Percentiles rank a stretch among this genome's conserved stretches.
Evolutionary conservation across 2,797 vertebrate species (phyloP).

Genomic region (Eupleurogrammus muticus): DNA sequence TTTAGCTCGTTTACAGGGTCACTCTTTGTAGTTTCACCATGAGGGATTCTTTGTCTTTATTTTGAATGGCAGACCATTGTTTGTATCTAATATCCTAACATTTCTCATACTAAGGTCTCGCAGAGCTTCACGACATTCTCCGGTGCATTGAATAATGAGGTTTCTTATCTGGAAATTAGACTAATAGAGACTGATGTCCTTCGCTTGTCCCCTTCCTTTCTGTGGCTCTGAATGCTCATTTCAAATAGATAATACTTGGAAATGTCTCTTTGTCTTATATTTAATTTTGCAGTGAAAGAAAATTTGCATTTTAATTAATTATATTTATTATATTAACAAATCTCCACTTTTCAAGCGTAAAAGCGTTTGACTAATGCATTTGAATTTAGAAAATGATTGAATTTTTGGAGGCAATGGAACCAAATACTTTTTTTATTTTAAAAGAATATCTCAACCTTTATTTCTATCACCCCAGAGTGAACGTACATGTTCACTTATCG

Average conservation of each 20-base stretch:
- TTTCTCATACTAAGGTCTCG: slow-evolving; percentile 1
- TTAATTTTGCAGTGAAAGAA: neutral
- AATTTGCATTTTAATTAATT: neutral
- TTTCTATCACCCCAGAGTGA: neutral
- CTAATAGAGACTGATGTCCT: slow-evolving; percentile 23
- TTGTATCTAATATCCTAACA: slow-evolving; percentile 19
- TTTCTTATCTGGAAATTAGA: slow-evolving; percentile 36
- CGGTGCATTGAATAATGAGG: slow-evolving; percentile 6
- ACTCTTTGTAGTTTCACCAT: slow-evolving; percentile 16
- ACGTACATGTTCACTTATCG: slow-evolving; percentile 5
- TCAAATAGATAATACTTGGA: slow-evolving; percentile 25
- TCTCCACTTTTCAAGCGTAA: neutral
- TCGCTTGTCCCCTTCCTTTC: slow-evolving; percentile 13
- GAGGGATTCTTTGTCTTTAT: slow-evolving; percentile 21
- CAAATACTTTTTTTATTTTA: neutral
- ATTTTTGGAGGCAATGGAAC: neutral
- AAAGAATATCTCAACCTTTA: slow-evolving; percentile 7
- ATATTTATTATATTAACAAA: neutral
- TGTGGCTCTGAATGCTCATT: slow-evolving; percentile 15
- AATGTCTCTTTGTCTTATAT: neutral
- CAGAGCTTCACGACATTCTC: slow-evolving; percentile 4
- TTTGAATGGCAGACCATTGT: slow-evolving; percentile 30
- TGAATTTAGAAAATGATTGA: neutral
- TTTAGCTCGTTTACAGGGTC: slow-evolving; percentile 10
- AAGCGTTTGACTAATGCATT: neutral